These are phyloP conservation scores for Chrysomela aeneicollis DNA, from an alignment of 2,888 invertebrate genomes.

Conservation along the genomic window DNA sequence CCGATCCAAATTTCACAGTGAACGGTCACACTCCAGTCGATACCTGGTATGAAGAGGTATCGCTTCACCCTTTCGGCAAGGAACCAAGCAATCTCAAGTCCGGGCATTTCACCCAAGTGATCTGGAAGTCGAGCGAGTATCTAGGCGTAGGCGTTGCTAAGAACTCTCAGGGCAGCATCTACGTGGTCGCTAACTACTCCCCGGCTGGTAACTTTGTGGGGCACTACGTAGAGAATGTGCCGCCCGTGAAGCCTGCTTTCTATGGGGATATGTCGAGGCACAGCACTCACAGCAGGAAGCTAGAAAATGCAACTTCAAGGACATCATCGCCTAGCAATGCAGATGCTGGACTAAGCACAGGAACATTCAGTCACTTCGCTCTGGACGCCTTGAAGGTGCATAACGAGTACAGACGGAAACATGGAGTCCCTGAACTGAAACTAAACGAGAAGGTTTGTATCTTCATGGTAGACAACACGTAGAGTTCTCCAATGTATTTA, in stretches of 20 bases:
- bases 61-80: constrained; percentile 68
- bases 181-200: constrained; percentile 89
- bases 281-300: constrained; percentile 22
- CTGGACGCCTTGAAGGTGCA: constrained; percentile 66
- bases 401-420: constrained; percentile 69
- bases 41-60: constrained; percentile 78
- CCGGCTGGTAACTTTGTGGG: constrained; percentile 90
- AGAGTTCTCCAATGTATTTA: too few species aligned
- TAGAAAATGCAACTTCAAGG: not conserved
- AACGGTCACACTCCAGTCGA: constrained; percentile 77
- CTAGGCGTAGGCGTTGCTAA: constrained; percentile 75
- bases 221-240: constrained; percentile 77
- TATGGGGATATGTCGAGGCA: constrained; percentile 30
- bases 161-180: constrained; percentile 76
- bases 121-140: constrained; percentile 72
- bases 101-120: constrained; percentile 78
- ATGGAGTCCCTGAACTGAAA: constrained; percentile 66
- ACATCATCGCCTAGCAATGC: not conserved
- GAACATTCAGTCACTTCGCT: constrained; percentile 54
- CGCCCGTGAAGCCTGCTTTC: constrained; percentile 60
- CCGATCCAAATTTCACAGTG: constrained; percentile 72
- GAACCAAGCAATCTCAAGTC: constrained; percentile 69
- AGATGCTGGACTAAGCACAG: not conserved
- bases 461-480: too few species aligned
- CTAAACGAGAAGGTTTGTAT: constrained; percentile 63